These are phyloP conservation scores for Canis aureus DNA, from an alignment of 2,113 vertebrate genomes.

Conservation along the genomic window DNA sequence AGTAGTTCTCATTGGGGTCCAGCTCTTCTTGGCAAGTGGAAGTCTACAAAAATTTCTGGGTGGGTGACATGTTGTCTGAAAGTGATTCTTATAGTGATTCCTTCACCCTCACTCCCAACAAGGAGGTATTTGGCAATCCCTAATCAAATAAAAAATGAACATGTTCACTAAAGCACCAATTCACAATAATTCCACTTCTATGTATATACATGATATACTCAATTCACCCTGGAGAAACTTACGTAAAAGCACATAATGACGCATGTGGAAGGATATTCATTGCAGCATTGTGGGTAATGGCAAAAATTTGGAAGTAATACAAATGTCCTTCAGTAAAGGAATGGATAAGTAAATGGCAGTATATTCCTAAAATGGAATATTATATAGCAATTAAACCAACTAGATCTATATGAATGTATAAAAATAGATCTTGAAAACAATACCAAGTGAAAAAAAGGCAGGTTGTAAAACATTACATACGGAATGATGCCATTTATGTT, in stretches of 20 bases:
- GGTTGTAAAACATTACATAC: constrained; percentile 13
- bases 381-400: constrained; percentile 48
- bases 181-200: background rate
- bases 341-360: background rate
- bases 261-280: background rate
- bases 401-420: background rate
- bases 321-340: background rate
- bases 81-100: background rate
- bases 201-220: background rate
- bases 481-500: constrained; percentile 44
- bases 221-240: background rate
- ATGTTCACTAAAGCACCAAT: background rate
- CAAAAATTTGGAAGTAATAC: constrained; percentile 36
- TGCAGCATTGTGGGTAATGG: background rate
- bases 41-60: background rate
- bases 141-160: background rate
- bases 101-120: background rate
- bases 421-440: constrained; percentile 59
- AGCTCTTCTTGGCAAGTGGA: background rate
- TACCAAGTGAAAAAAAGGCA: background rate
- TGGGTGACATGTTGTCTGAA: background rate
- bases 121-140: background rate
- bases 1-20: background rate
- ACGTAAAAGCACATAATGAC: background rate
- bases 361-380: constrained; percentile 35